Evolutionary conservation across 2,113 vertebrate genomes (phyloP).

Genomic region (Symphodus melops): DNA sequence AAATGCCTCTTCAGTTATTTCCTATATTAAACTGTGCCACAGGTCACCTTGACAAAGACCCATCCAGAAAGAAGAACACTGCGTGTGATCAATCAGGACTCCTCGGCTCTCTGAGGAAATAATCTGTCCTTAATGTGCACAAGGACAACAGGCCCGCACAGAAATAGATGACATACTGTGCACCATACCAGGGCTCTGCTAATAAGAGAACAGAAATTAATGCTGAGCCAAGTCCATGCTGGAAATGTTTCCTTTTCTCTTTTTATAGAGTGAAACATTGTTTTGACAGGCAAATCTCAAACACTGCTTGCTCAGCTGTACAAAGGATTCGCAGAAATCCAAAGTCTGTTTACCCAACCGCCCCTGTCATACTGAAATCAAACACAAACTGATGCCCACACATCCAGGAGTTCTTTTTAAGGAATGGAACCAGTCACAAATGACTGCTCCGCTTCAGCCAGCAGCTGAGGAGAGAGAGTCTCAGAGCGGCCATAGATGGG

Average conservation of each 20-base stretch:
- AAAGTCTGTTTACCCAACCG: constrained; percentile 70
- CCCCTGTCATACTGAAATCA: constrained; percentile 72
- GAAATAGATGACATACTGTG: constrained; percentile 44
- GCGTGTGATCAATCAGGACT: constrained; percentile 57
- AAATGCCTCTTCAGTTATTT: neutral
- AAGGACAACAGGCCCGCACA: constrained; percentile 30
- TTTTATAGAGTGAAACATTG: constrained; percentile 47
- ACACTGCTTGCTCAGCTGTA: constrained; percentile 72
- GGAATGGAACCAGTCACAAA: constrained; percentile 59
- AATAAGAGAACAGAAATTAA: constrained; percentile 32
- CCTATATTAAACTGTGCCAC: neutral
- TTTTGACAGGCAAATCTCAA: constrained; percentile 65
- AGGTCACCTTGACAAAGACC: constrained; percentile 60
- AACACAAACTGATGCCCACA: constrained; percentile 60
- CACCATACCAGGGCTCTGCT: constrained; percentile 25
- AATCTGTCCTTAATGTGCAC: constrained; percentile 45
- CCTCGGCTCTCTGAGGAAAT: constrained; percentile 28
- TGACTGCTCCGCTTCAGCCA: constrained; percentile 47
- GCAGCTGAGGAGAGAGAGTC: constrained; percentile 35
- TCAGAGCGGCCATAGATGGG: constrained; percentile 73
- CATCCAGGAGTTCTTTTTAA: constrained; percentile 66
- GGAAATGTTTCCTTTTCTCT: constrained; percentile 11
- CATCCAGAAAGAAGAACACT: constrained; percentile 19
- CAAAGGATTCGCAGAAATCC: constrained; percentile 64
- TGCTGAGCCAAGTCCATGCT: constrained; percentile 6